Evolutionary conservation across 2,888 invertebrate genomes (phyloP), one percentile per base, ranked within the genome.

Genomic region (Drosophila antonietae): DNA sequence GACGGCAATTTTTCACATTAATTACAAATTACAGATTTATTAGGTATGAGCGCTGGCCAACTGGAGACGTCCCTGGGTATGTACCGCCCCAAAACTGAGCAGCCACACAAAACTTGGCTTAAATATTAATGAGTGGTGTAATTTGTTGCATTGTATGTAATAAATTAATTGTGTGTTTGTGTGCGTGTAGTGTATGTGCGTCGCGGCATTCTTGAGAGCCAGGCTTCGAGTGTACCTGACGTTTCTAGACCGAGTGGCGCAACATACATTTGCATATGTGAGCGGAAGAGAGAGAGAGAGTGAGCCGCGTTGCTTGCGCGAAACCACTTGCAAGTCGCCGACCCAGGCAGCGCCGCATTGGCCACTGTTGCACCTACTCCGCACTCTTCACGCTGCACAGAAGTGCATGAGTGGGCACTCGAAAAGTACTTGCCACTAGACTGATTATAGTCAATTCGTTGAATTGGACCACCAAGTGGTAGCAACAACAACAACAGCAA

Each of bases 21-120:
- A 89, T 89, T 87, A 90, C 90, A 84, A 90, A 90, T 90, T 89
- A 82, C 84, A 82, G 90, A 89, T 90, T 89, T 89, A 90, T 89
- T 90, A 82, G 90, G 82, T 80, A 89, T 73, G 87, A 80, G 72
- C 63, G 80, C 49, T 63, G 43, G 55, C 20, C 43, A 15, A n/a
- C 12, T 8, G 44, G 44, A 53, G 67, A 58, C 46, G 56, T 75
- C 56, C 64, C 43, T 69, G 80, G 71, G 52, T 65, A 69, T 66
- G 80, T 55, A 51, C 57, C 66, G 66, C 77, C 81, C 67, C 76
- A 51, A 51, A 52, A 20, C 2, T 55, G 59, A 73, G 12, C 44
- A 47, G 37, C n/a, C 68, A 83, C 84, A 66, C 87, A 73, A 37
- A 77, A 79, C 89, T 82, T 81, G 90, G 77, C 85, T 88, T 73